A percentile compares a stretch with the other conserved stretches of the same genome.
phyloP scores from a whole-genome alignment of 2,113 vertebrate species.

The Rhinolophus sinicus region DNA sequence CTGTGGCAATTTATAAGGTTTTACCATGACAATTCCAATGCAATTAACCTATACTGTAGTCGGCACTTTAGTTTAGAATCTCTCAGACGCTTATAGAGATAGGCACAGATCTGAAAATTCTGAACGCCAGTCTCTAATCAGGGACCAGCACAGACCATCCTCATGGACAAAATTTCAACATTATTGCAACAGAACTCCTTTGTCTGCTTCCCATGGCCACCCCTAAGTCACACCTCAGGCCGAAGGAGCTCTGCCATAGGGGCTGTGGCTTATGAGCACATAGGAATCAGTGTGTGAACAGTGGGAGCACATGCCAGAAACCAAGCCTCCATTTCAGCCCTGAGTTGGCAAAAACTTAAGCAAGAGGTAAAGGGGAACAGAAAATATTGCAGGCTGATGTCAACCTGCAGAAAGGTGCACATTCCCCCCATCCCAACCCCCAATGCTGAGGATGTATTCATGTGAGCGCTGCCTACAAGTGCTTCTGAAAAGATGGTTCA shows the following conservation, averaged over 20 bases:
- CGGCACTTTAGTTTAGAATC: not conserved
- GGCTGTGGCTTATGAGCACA: not conserved
- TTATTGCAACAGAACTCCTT: not conserved
- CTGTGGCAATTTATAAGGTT: not conserved
- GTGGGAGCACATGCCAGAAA: not conserved
- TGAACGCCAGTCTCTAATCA: not conserved
- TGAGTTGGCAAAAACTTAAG: not conserved
- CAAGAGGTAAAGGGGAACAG: not conserved
- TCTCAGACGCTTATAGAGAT: not conserved
- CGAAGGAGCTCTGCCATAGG: not conserved
- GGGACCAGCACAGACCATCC: not conserved
- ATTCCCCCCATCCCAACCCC: too few species aligned
- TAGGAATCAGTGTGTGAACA: not conserved
- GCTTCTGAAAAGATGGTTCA: not conserved
- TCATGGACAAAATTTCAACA: not conserved
- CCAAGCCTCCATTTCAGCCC: not conserved
- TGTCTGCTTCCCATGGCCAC: not conserved
- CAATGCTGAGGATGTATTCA: not conserved
- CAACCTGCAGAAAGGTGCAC: not conserved
- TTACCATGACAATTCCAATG: not conserved
- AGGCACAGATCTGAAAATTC: not conserved
- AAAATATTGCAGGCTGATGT: not conserved
- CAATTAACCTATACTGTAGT: not conserved
- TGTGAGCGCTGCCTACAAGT: not conserved
- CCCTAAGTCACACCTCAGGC: not conserved